Conservation (phyloP, 1,140 invertebrate genomes). For the Euura lappo region DNA sequence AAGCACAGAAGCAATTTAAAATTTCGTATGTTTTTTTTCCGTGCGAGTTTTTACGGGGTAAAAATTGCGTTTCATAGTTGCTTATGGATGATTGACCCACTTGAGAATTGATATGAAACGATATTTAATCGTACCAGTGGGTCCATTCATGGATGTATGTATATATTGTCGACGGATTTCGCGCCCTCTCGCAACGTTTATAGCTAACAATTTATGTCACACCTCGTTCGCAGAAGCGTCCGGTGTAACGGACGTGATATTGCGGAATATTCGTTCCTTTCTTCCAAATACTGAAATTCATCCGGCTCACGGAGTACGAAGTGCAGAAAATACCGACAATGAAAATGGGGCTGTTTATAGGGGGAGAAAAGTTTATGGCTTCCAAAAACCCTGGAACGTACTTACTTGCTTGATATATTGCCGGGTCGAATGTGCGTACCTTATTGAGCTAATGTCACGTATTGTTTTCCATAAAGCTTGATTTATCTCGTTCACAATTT, state of each 20-base stretch:
- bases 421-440: background rate
- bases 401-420: conserved; percentile 1
- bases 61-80: no score
- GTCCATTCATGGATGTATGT: background rate
- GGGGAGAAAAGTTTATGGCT: background rate
- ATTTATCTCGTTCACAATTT: background rate
- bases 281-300: background rate
- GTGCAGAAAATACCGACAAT: background rate
- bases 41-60: no score
- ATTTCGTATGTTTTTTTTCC: no score
- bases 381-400: background rate
- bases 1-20: no score
- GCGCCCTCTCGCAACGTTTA: background rate
- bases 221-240: background rate
- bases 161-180: background rate
- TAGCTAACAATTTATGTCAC: background rate
- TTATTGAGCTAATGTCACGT: background rate
- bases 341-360: background rate
- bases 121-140: background rate
- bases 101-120: background rate
- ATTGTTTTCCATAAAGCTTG: background rate
- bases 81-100: no score
- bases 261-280: background rate
- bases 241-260: no score
- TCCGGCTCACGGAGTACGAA: background rate